Conservation (phyloP, 2,888 invertebrate species). For the Nephrotoma appendiculata region DNA sequence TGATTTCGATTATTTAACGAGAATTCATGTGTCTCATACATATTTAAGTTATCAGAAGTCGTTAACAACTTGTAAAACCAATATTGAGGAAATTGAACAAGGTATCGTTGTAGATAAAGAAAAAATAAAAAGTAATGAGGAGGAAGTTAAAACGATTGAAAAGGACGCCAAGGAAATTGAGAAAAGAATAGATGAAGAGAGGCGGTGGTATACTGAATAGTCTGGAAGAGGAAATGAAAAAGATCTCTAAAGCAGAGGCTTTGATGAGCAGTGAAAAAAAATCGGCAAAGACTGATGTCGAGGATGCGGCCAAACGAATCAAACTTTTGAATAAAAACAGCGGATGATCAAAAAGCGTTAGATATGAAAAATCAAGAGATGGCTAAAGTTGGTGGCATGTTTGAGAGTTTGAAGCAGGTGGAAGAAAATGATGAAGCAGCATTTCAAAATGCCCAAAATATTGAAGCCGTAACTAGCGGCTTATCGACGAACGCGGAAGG, state of each 20-base stretch:
- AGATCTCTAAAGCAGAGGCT: conserved; percentile 51
- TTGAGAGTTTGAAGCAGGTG: conserved; percentile 50
- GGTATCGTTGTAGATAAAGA: conserved; percentile 40
- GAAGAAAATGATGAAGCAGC: conserved; percentile 52
- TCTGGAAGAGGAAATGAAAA: conserved; percentile 47
- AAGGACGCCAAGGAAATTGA: conserved; percentile 45
- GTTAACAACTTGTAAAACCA: conserved; percentile 17
- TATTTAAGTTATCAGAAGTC: conserved; percentile 34
- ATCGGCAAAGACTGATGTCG: conserved; percentile 47
- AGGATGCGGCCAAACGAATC: conserved; percentile 52
- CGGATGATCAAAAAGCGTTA: conserved; percentile 50
- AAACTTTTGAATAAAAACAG: conserved; percentile 47
- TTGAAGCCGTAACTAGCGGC: conserved; percentile 75
- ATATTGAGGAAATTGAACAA: conserved; percentile 37
- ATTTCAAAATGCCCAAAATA: conserved; percentile 58
- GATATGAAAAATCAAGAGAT: conserved; percentile 44
- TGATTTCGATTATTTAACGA: conserved; percentile 67
- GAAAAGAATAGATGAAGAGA: conserved; percentile 49
- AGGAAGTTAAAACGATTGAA: conserved; percentile 40
- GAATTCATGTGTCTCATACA: conserved; percentile 37
- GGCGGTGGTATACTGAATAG: conserved; percentile 45
- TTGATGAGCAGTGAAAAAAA: conserved; percentile 46
- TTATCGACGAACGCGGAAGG: conserved; percentile 64
- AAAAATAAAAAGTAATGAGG: conserved; percentile 41
- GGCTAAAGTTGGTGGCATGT: conserved; percentile 43